phyloP scores from a whole-genome alignment of 2,113 vertebrate species.

The Tyto alba region DNA sequence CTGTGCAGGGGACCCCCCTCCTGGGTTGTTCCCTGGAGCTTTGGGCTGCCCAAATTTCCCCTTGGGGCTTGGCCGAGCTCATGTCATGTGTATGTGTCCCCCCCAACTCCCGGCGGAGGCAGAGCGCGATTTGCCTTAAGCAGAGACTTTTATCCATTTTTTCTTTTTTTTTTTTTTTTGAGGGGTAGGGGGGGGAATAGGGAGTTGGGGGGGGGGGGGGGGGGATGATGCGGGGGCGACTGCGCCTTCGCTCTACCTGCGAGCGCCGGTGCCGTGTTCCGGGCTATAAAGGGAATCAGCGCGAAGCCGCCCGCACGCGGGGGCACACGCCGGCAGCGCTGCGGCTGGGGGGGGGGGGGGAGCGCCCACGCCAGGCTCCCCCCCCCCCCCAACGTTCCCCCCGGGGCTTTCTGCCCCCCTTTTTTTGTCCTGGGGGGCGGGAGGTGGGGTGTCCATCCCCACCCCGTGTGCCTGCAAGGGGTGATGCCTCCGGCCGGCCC shows the following conservation, averaged over 20 bases:
- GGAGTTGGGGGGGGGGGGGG: neutral
- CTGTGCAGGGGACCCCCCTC: neutral
- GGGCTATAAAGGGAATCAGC: neutral
- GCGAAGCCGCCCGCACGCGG: neutral
- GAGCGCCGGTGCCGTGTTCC: neutral
- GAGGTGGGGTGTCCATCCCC: neutral
- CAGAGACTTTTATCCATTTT: neutral
- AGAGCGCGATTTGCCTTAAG: neutral
- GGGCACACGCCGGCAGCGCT: neutral
- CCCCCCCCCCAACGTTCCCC: too few species aligned
- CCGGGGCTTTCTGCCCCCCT: neutral
- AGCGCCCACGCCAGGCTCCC: neutral
- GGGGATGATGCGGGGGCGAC: neutral
- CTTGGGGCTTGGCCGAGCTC: neutral
- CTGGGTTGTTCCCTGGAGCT: fast-evolving
- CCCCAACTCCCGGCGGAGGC: neutral
- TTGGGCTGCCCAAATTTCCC: neutral
- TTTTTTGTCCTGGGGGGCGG: neutral
- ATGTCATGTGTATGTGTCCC: too few species aligned
- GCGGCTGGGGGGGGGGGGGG: neutral
- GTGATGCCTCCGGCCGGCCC: too few species aligned
- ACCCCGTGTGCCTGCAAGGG: neutral
- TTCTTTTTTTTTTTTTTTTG: too few species aligned
- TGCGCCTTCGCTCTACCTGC: neutral
- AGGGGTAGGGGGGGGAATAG: neutral